Evolutionary conservation across 2,888 invertebrate species (phyloP), one percentile per base, ranked within the genome.

Genomic region (Drosophila ustulata): DNA sequence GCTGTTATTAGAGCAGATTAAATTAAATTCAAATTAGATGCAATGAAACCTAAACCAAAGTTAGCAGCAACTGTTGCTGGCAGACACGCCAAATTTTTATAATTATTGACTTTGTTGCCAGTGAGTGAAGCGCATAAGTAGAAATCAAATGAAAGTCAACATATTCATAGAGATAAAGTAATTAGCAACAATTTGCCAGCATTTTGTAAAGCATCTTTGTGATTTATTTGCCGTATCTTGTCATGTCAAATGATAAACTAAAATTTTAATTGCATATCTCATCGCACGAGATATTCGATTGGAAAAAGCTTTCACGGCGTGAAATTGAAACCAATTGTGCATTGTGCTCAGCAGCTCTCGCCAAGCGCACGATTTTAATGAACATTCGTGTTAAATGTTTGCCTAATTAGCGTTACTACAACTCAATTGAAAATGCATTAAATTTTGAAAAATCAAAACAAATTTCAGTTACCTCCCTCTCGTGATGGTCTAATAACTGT

Each of bases 321-420:
- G 68, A 25, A 11, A 59, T 23, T 23, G 51, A 6, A 47, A 49
- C 45, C 52, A 64, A 34, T 49, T 41, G 11, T 5, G 7, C 8
- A 9, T 34, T 18, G 23, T 39, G 18, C 18, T 30, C 23, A 52
- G 43, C 32, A 8, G 37, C 71, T 63, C 63, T 52, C 66, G 43
- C 51, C 34, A 37, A 26, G 55, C 4, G 13, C 8, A 23, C 23
- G 45, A 34, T 50, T 37, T n/a, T 45, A 55, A 68, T 64, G 47
- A 61, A 46, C 50, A 57, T 76, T 78, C 76, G 76, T 77, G 76
- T 78, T 75, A 52, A 71, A 69, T 63, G 68, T 81, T 72, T 64
- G 70, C 65, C 65, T 78, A 83, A 83, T 82, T 85, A 64, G 78
- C 80, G 62, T 47, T 80, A 70, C 78, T 80, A 70, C 78, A 78